These are phyloP conservation scores for Lindbergichthys nudifrons DNA, from an alignment of 2,797 vertebrate species.

Conservation along the genomic window DNA sequence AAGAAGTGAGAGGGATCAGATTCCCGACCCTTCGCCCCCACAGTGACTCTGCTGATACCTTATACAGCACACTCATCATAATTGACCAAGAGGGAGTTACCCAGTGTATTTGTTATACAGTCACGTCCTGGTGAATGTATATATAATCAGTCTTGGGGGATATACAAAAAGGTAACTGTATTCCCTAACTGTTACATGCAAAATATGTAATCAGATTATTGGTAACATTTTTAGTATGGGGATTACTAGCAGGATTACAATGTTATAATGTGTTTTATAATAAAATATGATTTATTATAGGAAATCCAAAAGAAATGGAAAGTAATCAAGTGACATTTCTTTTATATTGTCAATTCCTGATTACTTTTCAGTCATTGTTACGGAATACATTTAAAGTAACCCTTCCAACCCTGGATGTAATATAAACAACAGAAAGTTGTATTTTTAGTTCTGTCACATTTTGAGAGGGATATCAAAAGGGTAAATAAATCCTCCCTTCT, in stretches of 20 bases:
- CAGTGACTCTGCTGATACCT: slow-evolving; percentile 12
- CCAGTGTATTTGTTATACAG: slow-evolving; percentile 16
- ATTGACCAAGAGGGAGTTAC: slow-evolving; percentile 41
- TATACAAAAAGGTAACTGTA: too few relatives aligned
- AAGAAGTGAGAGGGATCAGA: slow-evolving; percentile 47
- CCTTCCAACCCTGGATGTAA: neutral
- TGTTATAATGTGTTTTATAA: too few relatives aligned
- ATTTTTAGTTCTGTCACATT: slow-evolving; percentile 35
- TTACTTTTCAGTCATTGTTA: too few relatives aligned
- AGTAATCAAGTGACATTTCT: too few relatives aligned
- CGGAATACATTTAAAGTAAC: too few relatives aligned
- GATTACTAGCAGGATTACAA: too few relatives aligned
- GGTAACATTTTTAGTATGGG: too few relatives aligned
- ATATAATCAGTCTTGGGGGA: neutral
- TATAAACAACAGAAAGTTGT: neutral
- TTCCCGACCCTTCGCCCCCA: slow-evolving; percentile 40
- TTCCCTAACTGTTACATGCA: too few relatives aligned
- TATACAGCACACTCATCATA: slow-evolving; percentile 20
- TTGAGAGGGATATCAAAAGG: slow-evolving; percentile 39
- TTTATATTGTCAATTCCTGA: too few relatives aligned
- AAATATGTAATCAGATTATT: too few relatives aligned
- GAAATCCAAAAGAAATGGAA: too few relatives aligned
- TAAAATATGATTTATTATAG: too few relatives aligned
- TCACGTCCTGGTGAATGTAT: slow-evolving; percentile 6
- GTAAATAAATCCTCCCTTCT: slow-evolving; percentile 71